Evolutionary conservation across 2,113 vertebrate genomes (phyloP).

Genomic region (Cyprinus carpio): DNA sequence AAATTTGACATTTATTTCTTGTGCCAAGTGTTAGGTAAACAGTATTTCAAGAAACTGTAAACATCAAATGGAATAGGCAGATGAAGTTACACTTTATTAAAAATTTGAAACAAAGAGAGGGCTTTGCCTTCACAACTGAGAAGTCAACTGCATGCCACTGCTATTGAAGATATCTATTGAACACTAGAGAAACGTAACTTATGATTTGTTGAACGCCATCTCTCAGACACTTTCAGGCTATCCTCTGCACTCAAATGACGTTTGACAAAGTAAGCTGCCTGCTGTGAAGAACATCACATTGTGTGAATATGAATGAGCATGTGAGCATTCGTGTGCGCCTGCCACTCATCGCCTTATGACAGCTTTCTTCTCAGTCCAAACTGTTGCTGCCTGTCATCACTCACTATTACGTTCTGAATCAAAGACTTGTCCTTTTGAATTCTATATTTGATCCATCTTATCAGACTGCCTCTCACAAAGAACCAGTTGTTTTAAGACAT

Average conservation of each 20-base stretch:
- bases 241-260: constrained; percentile 7
- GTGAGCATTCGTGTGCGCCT: neutral
- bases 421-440: constrained; percentile 32
- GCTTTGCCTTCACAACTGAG: neutral
- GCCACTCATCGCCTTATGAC: neutral
- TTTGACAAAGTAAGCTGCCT: constrained; percentile 35
- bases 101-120: neutral
- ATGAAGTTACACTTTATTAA: neutral
- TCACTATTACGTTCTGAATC: constrained; percentile 36
- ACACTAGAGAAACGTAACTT: constrained; percentile 3
- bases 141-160: neutral
- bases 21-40: neutral
- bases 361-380: neutral
- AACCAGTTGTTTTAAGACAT: constrained; percentile 4
- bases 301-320: constrained; percentile 36
- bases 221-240: constrained; percentile 14
- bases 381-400: constrained; percentile 32
- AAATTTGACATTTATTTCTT: too few species aligned
- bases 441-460: constrained; percentile 49
- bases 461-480: constrained; percentile 34
- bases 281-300: constrained; percentile 31
- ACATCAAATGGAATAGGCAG: neutral
- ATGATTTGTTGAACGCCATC: constrained; percentile 3
- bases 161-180: neutral
- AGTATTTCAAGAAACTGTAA: neutral